Evolutionary conservation across 2,888 invertebrate species (phyloP).

Genomic region (Drosophila suboccidentalis): DNA sequence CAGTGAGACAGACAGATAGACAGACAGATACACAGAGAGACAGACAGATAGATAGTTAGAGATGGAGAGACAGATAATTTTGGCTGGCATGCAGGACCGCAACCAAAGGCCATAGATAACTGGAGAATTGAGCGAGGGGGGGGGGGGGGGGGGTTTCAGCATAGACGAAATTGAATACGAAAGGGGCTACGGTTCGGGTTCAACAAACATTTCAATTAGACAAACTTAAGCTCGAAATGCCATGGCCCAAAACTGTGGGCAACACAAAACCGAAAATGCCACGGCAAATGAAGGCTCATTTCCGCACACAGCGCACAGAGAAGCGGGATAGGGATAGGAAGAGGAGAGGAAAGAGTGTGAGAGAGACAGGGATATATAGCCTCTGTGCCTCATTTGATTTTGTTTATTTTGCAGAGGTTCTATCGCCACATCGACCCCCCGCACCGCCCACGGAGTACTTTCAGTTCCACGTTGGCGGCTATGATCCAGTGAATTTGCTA

Average conservation of each 20-base stretch:
- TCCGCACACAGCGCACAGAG: slow-evolving; percentile 41
- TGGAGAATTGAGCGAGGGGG: slow-evolving; percentile 1
- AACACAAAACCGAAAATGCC: slow-evolving; percentile 59
- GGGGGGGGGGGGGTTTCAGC: neutral
- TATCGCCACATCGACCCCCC: slow-evolving; percentile 94
- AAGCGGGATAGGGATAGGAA: neutral
- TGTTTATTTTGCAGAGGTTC: slow-evolving; percentile 88
- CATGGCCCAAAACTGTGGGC: slow-evolving; percentile 2
- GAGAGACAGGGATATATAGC: slow-evolving; percentile 1
- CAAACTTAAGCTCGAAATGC: slow-evolving; percentile 72
- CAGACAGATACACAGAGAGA: neutral
- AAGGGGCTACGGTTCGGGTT: slow-evolving; percentile 3
- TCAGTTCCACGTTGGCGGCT: slow-evolving; percentile 94
- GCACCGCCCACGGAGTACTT: slow-evolving; percentile 96
- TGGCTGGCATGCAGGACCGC: slow-evolving; percentile 23
- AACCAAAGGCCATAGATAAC: slow-evolving; percentile 10
- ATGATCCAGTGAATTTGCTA: slow-evolving; percentile 91
- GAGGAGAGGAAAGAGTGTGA: neutral
- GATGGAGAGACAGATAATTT: slow-evolving; percentile 15
- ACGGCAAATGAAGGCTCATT: slow-evolving; percentile 72
- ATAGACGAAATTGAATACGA: neutral
- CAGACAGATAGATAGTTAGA: slow-evolving; percentile 11
- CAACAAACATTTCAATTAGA: slow-evolving; percentile 79
- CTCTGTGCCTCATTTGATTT: slow-evolving; percentile 61
- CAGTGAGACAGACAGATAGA: slow-evolving; percentile 7